Base-by-base conservation (phyloP, 2,888 invertebrate genomes). In the Drosophila quinaria region DNA sequence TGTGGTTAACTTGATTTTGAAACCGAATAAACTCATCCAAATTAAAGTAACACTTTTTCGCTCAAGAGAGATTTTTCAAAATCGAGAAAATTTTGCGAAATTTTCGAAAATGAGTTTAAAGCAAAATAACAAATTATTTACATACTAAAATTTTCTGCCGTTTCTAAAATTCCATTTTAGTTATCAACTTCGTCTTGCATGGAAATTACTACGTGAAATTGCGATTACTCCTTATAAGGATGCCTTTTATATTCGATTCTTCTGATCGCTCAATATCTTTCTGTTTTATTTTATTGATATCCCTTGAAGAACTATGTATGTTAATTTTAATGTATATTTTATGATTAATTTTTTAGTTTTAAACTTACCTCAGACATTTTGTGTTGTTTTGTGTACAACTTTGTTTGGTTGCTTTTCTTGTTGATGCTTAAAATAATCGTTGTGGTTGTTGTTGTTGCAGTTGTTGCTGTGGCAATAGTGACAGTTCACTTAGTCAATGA, bases 311-410 rank as follows among this genome's bases (percentile, higher is more conserved):
- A 15, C 15, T 39, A n/a, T n/a, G n/a, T n/a, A n/a, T n/a, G n/a
- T n/a, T n/a, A 3, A 39, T 39, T 39, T 9, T 0, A 39, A 39
- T 39, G 39, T 0, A 39, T 15, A 39, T 9, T 9, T 37, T 37
- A 37, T 37, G 11, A 4, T 8, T 29, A 8, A 8, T 11, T 6
- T 31, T 31, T 15, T 11, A 31, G 11, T 13, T 5, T 15, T 58
- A 44, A 74, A 74, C 85, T 85, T 63, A 85, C 85, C 85, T 85
- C 87, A 63, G 85, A 85, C 85, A 85, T 85, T 71, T 79, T 82
- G 51, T 49, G 67, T 70, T 70, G 54, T 46, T 65, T 66, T 70
- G 50, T 66, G 29, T 55, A 44, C 59, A 74, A 74, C 56, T 81
- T 76, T 64, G 61, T 55, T 74, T 55, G 44, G 35, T 51, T 60